Evolutionary conservation across 2,113 vertebrate genomes (phyloP), one percentile per base, ranked within the genome.

Genomic region (Channa argus): DNA sequence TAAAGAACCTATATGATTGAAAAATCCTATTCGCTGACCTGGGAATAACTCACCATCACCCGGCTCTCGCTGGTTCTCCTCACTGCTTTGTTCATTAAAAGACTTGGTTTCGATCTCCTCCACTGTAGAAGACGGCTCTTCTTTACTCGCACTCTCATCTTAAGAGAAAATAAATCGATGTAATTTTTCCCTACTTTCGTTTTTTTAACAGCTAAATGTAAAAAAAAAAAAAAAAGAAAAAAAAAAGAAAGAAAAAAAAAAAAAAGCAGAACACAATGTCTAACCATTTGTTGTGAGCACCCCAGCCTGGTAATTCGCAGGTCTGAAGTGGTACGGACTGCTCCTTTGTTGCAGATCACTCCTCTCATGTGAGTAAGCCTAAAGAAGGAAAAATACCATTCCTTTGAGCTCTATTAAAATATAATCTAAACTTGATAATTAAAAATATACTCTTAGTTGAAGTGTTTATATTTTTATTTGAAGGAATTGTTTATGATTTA

Each of bases 41-140:
- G 73, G 34, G 50, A 41, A 38, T 8, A 41, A 60, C 78, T 81
- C 65, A 99, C 97, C 96, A 81, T 96, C 93, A 58, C 87, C 95
- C 52, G 92, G 77, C 60, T 96, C 96, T 74, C 94, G 92, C 39
- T 95, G 95, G 88, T 92, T 95, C 74, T 95, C 92, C 65, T 97
- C 96, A 62, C 87, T 93, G 94, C 93, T 95, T 94, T 96, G 96
- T 90, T 96, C 96, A 87, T 94, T 95, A 84, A 93, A 96, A 90
- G 93, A 92, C 94, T 97, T 96, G 62, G 91, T 89, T 90, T 98
- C 97, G 75, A 95, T 90, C 90, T 99, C 98, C 83, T 98, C 97
- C 24, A 96, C 95, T 13, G 96, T 94, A 55, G 96, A 95, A 80
- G 96, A 96, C 92, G 96, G 97, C 93, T 98, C 97, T 86, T 98